Conservation (phyloP, 2,113 vertebrate genomes). For the Eira barbara region DNA sequence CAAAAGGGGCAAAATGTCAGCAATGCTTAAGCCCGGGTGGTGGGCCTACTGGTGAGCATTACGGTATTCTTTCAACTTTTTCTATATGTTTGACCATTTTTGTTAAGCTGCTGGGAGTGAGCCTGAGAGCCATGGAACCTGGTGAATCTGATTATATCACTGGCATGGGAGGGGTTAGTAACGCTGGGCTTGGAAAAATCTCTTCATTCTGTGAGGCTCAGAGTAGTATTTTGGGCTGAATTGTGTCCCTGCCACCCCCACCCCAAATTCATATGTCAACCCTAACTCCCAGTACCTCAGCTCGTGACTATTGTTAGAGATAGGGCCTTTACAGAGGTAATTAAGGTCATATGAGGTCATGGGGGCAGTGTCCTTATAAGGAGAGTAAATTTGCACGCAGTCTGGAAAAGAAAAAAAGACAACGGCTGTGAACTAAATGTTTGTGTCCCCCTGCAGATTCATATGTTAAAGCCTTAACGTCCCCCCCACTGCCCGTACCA, state of each 20-base stretch:
- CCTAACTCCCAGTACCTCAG: not conserved
- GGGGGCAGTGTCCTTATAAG: not conserved
- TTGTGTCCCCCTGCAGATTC: not conserved
- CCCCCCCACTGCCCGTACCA: not conserved
- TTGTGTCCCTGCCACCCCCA: not conserved
- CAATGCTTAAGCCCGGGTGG: not conserved
- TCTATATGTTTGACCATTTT: not conserved
- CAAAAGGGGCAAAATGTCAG: not conserved
- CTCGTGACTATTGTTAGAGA: not conserved
- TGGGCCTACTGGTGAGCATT: not conserved
- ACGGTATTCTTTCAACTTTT: not conserved
- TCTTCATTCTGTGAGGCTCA: not conserved
- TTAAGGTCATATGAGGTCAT: not conserved
- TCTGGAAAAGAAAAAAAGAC: not conserved
- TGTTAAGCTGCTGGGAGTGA: not conserved
- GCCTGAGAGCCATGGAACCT: fast-evolving
- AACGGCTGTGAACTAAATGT: not conserved
- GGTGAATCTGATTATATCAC: not conserved
- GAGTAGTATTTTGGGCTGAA: not conserved
- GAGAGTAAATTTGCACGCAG: not conserved
- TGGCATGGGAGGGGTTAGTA: not conserved
- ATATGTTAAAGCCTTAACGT: not conserved
- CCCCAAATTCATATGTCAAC: not conserved
- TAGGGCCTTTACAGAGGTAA: not conserved
- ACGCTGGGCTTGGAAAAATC: not conserved